These are phyloP conservation scores for Mesorhabditis belari DNA, from an alignment of 2,888 invertebrate species.

Conservation along the genomic window DNA sequence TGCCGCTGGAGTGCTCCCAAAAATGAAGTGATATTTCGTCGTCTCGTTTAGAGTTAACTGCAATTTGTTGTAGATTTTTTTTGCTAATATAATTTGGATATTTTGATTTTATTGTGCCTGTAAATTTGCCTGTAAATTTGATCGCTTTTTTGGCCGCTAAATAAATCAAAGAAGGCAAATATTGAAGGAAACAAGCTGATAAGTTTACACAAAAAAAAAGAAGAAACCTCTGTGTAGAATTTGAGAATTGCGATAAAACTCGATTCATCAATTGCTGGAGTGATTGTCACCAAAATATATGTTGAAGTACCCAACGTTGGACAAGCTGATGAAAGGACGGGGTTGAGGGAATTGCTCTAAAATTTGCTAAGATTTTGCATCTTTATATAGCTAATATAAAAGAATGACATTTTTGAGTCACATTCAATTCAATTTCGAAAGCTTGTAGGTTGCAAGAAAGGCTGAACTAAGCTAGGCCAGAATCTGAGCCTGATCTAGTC, in stretches of 20 bases:
- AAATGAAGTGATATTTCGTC: background rate
- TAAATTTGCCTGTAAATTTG: background rate
- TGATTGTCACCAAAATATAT: conserved; percentile 22
- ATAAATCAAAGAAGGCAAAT: too few relatives aligned
- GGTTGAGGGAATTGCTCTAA: too few relatives aligned
- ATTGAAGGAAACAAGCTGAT: too few relatives aligned
- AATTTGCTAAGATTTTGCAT: too few relatives aligned
- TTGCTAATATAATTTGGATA: background rate
- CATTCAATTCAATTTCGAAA: too few relatives aligned
- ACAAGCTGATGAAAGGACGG: too few relatives aligned
- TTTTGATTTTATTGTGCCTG: background rate
- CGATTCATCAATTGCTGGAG: conserved; percentile 6
- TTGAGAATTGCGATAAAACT: conserved; percentile 13
- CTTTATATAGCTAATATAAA: too few relatives aligned
- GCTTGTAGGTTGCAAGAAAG: too few relatives aligned
- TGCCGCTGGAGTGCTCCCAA: background rate
- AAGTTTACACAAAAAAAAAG: background rate
- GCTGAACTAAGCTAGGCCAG: too few relatives aligned
- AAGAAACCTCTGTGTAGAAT: conserved; percentile 14
- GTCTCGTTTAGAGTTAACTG: background rate
- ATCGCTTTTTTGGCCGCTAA: too few relatives aligned
- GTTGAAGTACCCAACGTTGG: conserved; percentile 26
- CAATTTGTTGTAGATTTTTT: background rate
- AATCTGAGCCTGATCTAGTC: too few relatives aligned
- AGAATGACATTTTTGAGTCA: too few relatives aligned